Percentiles rank a stretch among this genome's conserved stretches.
Conservation (phyloP, 2,888 invertebrate species). For the Deilephila porcellus region DNA sequence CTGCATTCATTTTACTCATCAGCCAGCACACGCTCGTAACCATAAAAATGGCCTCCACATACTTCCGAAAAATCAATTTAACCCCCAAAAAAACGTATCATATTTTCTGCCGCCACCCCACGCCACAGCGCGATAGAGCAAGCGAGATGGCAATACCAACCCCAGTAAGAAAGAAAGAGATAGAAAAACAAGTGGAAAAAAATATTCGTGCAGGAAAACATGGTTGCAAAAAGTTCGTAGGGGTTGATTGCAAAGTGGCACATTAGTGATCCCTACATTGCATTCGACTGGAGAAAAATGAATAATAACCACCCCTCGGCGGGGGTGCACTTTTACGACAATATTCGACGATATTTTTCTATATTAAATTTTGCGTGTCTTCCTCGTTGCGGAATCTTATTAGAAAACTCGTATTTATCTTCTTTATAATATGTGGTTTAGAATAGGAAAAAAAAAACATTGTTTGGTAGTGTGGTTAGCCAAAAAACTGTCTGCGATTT, state of each 20-base stretch:
- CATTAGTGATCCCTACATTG: conserved; percentile 77
- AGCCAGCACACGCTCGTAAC: conserved; percentile 33
- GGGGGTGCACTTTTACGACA: conserved; percentile 65
- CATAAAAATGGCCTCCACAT: conserved; percentile 77
- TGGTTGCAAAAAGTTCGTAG: conserved; percentile 79
- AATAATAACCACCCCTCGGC: conserved; percentile 71
- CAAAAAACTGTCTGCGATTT: no score
- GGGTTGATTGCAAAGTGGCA: conserved; percentile 79
- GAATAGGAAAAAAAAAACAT: no score
- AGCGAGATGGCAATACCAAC: conserved; percentile 53
- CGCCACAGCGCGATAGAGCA: conserved; percentile 64
- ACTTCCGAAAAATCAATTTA: conserved; percentile 82
- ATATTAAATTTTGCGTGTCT: conserved; percentile 31
- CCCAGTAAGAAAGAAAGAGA: conserved; percentile 42
- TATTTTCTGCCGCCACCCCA: conserved; percentile 81
- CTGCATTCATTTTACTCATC: conserved; percentile 10
- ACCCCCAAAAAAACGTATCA: conserved; percentile 81
- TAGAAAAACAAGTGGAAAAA: conserved; percentile 73
- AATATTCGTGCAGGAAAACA: conserved; percentile 75
- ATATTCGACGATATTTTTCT: conserved; percentile 67
- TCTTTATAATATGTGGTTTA: background rate
- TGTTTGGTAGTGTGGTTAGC: no score
- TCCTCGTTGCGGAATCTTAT: conserved; percentile 8
- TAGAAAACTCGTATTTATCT: background rate
- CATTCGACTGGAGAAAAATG: conserved; percentile 77